Conservation (phyloP, 2,888 invertebrate genomes). For the Schizaphis graminum region DNA sequence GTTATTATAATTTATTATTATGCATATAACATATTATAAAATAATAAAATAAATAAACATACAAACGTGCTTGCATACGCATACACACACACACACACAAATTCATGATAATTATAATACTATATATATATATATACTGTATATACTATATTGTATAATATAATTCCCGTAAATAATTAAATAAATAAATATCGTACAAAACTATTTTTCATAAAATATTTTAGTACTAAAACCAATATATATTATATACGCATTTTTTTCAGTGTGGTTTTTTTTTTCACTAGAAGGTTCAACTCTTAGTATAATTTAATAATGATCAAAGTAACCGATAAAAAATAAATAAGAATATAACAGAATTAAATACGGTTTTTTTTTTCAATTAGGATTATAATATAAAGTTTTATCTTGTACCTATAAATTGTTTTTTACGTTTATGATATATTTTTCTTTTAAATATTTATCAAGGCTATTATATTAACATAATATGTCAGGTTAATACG, state of each 20-base stretch:
- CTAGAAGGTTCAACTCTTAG: not conserved
- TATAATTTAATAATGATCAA: not conserved
- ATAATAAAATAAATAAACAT: not conserved
- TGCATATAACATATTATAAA: not conserved
- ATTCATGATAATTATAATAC: too few species aligned
- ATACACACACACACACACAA: too few species aligned
- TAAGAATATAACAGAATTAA: conserved; percentile 15
- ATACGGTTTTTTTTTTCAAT: conserved; percentile 21
- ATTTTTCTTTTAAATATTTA: not conserved
- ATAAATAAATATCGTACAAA: too few species aligned
- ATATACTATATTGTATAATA: too few species aligned
- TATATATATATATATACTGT: too few species aligned
- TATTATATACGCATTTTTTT: too few species aligned
- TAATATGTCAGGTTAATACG: conserved; percentile 45
- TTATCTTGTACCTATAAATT: not conserved
- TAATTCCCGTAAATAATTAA: too few species aligned
- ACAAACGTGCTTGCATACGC: not conserved
- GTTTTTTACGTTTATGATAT: not conserved
- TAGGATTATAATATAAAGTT: not conserved
- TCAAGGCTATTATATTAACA: conserved; percentile 41
- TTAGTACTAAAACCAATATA: too few species aligned
- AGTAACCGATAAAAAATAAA: not conserved
- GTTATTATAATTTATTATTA: not conserved
- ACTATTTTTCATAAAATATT: too few species aligned
- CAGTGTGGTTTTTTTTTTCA: too few species aligned